phyloP scores from a whole-genome alignment of 37 sponge, comb jelly and placozoan species.

The Dysidea cf. avara region DNA sequence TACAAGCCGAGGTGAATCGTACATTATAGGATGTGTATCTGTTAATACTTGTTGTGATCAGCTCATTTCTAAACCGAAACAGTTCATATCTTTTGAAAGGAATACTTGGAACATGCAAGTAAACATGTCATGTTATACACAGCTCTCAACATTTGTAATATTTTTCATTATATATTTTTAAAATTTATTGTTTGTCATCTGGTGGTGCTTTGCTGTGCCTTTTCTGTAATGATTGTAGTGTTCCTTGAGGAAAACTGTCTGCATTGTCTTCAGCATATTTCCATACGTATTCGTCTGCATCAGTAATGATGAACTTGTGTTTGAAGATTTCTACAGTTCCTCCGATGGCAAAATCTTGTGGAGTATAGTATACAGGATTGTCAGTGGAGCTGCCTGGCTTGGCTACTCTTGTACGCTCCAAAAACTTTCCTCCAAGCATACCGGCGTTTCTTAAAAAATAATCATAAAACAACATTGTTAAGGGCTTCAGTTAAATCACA shows the following conservation, averaged over 20 bases:
- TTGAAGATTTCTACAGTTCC: conserved; percentile 79
- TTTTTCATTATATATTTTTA: no score
- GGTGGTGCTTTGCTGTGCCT: conserved; percentile 61
- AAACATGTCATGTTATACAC: background rate
- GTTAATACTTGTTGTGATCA: no score
- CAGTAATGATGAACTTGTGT: conserved; percentile 89
- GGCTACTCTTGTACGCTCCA: conserved; percentile 74
- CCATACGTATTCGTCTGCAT: conserved; percentile 88
- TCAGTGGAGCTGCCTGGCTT: conserved; percentile 79
- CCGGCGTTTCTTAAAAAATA: conserved; percentile 84
- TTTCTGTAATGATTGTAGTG: conserved; percentile 72
- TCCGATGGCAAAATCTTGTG: conserved; percentile 90
- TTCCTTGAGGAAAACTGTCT: conserved; percentile 67
- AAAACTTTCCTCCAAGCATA: conserved; percentile 90
- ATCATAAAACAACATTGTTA: background rate
- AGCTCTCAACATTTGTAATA: background rate
- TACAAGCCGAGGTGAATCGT: no score
- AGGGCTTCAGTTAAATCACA: background rate
- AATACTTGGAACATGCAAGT: background rate
- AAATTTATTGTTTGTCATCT: background rate
- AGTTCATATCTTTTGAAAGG: background rate
- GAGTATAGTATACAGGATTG: conserved; percentile 78
- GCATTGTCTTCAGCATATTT: conserved; percentile 80
- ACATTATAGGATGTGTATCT: no score
- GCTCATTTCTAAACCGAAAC: no score